Conservation (phyloP, 2,888 invertebrate genomes). For the Acrobasis suavella region DNA sequence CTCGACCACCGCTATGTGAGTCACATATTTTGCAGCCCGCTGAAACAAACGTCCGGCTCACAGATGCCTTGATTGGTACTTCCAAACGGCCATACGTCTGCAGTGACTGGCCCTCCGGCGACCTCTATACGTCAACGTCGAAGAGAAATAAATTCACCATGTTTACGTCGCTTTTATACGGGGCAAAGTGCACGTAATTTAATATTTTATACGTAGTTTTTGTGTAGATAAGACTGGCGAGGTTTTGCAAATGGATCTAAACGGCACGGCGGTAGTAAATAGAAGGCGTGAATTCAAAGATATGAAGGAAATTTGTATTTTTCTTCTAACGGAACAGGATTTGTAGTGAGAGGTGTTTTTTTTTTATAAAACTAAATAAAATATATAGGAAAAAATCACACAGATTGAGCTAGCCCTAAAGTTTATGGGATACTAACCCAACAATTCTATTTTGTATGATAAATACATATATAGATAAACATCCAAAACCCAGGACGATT, state of each 20-base stretch:
- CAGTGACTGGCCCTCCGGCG: background rate
- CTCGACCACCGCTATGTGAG: background rate
- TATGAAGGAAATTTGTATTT: too few relatives aligned
- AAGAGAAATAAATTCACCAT: slow-evolving; percentile 8
- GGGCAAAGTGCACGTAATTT: background rate
- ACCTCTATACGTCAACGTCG: slow-evolving; percentile 15
- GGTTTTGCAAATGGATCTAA: background rate
- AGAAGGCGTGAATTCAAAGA: too few relatives aligned
- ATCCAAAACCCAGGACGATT: too few relatives aligned
- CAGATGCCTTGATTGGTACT: slow-evolving; percentile 5
- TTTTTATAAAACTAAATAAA: too few relatives aligned
- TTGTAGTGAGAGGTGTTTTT: too few relatives aligned
- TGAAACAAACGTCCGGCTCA: background rate
- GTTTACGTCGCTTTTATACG: slow-evolving; percentile 6
- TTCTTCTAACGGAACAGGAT: too few relatives aligned
- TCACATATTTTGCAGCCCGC: background rate
- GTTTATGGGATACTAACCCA: too few relatives aligned
- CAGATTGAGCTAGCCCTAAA: too few relatives aligned
- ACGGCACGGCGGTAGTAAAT: too few relatives aligned
- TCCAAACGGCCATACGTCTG: background rate
- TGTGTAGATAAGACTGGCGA: background rate
- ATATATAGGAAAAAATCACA: too few relatives aligned
- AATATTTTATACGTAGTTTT: background rate
- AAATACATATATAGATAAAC: too few relatives aligned
- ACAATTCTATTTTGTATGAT: too few relatives aligned